Base-by-base conservation (phyloP, 2,113 vertebrate genomes). In the Melanerpes aurifrons region DNA sequence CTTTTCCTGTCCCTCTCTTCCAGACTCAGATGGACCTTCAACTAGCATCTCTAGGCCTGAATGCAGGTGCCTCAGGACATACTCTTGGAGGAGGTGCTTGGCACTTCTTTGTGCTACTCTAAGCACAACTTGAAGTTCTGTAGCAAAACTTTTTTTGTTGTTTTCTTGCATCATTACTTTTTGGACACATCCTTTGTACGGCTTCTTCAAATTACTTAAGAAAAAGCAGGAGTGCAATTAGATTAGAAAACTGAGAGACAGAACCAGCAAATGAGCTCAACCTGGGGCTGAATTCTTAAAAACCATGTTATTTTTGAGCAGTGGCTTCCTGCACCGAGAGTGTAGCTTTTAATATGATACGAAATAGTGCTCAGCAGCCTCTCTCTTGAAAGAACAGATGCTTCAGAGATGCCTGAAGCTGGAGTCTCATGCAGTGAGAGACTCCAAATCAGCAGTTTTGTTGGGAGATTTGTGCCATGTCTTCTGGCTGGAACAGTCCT, bases 341-440 rank as follows among this genome's bases (percentile, higher is more conserved):
- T 12, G 58, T 32, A 84, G 67, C 58, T 81, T 89, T 69, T 64
- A 67, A 70, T 67, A 32, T 0, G 0, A 29, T 57, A 86, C 57
- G 76, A 83, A 74, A 83, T 71, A 74, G 20, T 11, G 28, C 62
- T 74, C 61, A 56, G 66, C 26, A 81, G 20, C 35, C 53, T 74
- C 17, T 12, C 25, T 62, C 29, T 24, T 70, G 40, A 77, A 90
- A 70, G 69, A 88, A 50, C 91, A 63, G 91, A 83, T 93, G 94
- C 91, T 92, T 81, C 70, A 67, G 81, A 90, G 84, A 67, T 35
- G 87, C 68, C 89, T 82, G 54, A 75, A 91, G 91, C 93, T 78
- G 81, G 26, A 87, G 13, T 7, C 16, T 82, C 77, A 43, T 9
- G 31, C 62, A 72, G 45, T 7, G 59, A 89, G 57, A 74, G 17